Evolutionary conservation across 2,888 invertebrate genomes (phyloP).

Genomic region (Aspidiotus destructor): DNA sequence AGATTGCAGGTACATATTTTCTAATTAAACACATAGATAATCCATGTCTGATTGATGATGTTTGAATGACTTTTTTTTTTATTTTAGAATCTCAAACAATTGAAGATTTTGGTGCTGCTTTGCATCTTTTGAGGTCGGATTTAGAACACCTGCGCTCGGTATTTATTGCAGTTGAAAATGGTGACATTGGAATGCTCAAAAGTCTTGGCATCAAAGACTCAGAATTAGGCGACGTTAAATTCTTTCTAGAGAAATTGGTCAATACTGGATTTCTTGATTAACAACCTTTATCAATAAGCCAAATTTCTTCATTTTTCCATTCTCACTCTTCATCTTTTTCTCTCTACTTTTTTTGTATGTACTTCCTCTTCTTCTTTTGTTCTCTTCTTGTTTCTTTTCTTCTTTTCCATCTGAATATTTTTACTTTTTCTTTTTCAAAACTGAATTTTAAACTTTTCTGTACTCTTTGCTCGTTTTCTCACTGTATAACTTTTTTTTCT

Average conservation of each 20-base stretch:
- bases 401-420: too few relatives aligned
- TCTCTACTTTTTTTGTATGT: too few relatives aligned
- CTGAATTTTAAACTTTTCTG: too few relatives aligned
- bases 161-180: slow-evolving; percentile 91
- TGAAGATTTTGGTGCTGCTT: slow-evolving; percentile 83
- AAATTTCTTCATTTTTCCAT: background rate
- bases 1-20: too few relatives aligned
- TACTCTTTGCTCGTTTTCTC: too few relatives aligned
- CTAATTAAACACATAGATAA: too few relatives aligned
- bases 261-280: slow-evolving; percentile 91
- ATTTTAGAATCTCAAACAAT: slow-evolving; percentile 82
- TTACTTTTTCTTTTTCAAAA: too few relatives aligned
- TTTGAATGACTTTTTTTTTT: slow-evolving; percentile 1
- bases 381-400: too few relatives aligned
- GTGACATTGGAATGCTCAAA: slow-evolving; percentile 86
- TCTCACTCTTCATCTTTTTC: too few relatives aligned
- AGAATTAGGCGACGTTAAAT: slow-evolving; percentile 87
- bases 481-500: too few relatives aligned
- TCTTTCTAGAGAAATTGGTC: slow-evolving; percentile 89
- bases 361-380: too few relatives aligned
- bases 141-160: slow-evolving; percentile 86
- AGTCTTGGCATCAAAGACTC: slow-evolving; percentile 91
- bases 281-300: slow-evolving; percentile 10
- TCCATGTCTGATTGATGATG: too few relatives aligned
- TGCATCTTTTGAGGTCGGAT: slow-evolving; percentile 76